Evolutionary conservation across 2,113 vertebrate species (phyloP).

Genomic region (Carettochelys insculpta): DNA sequence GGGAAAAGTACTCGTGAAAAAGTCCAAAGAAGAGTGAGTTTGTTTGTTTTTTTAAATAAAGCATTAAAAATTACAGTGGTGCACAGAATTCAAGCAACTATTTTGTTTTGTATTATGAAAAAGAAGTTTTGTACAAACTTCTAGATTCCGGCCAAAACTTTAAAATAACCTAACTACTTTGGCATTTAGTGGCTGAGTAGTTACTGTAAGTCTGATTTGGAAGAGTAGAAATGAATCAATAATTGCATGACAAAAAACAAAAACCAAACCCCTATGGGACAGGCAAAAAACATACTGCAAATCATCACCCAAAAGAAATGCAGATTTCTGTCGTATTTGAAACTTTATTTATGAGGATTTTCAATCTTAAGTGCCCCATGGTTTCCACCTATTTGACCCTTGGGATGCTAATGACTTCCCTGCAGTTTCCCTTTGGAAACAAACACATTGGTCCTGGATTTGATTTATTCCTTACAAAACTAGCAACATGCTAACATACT

Average conservation of each 20-base stretch:
- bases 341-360: background rate
- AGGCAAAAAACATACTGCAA: background rate
- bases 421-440: background rate
- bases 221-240: constrained; percentile 21
- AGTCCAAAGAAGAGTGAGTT: background rate
- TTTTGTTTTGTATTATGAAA: constrained; percentile 60
- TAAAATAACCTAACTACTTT: constrained; percentile 68
- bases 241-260: background rate
- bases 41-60: background rate
- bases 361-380: background rate
- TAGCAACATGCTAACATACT: background rate
- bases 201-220: constrained; percentile 65
- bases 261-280: background rate
- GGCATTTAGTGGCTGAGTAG: constrained; percentile 60
- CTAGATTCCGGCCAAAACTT: constrained; percentile 47
- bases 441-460: background rate
- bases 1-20: background rate
- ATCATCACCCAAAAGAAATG: background rate
- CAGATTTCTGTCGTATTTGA: constrained; percentile 39
- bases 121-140: constrained; percentile 22
- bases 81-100: constrained; percentile 48
- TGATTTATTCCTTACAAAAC: constrained; percentile 36
- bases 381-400: background rate
- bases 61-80: background rate
- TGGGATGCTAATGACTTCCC: background rate